Conservation (phyloP, 2,888 invertebrate genomes). For the Agrotis ipsilon region DNA sequence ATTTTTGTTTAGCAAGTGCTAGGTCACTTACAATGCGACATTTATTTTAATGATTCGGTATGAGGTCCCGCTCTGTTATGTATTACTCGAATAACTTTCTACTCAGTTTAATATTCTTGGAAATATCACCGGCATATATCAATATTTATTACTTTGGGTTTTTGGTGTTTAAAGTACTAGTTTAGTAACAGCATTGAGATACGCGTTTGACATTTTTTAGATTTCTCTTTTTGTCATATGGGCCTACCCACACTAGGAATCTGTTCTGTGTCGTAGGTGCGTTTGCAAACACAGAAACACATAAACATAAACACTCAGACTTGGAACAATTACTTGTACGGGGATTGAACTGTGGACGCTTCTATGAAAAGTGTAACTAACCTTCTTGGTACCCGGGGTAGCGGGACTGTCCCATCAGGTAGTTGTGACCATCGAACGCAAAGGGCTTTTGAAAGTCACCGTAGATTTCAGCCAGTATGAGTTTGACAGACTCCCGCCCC, state of each 20-base stretch:
- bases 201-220: too few relatives aligned
- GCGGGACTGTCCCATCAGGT: too few relatives aligned
- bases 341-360: too few relatives aligned
- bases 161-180: slow-evolving; percentile 14
- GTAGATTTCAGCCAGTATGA: too few relatives aligned
- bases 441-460: too few relatives aligned
- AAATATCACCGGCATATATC: slow-evolving; percentile 53
- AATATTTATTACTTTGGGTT: slow-evolving; percentile 46
- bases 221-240: too few relatives aligned
- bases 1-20: slow-evolving; percentile 26
- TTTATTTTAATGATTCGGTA: slow-evolving; percentile 63
- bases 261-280: not conserved
- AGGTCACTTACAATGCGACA: slow-evolving; percentile 55
- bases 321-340: not conserved
- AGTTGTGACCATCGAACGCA: too few relatives aligned
- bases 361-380: too few relatives aligned
- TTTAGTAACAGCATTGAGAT: not conserved
- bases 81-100: slow-evolving; percentile 56
- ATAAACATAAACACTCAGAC: not conserved
- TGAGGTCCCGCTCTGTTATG: slow-evolving; percentile 50
- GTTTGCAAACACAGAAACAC: not conserved
- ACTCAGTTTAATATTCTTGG: slow-evolving; percentile 56
- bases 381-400: too few relatives aligned
- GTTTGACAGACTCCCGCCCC: too few relatives aligned
- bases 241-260: not conserved